Percentiles rank a stretch among this genome's conserved stretches.
Evolutionary conservation across 2,113 vertebrate species (phyloP).

Genomic region (Brevimyrus niger): DNA sequence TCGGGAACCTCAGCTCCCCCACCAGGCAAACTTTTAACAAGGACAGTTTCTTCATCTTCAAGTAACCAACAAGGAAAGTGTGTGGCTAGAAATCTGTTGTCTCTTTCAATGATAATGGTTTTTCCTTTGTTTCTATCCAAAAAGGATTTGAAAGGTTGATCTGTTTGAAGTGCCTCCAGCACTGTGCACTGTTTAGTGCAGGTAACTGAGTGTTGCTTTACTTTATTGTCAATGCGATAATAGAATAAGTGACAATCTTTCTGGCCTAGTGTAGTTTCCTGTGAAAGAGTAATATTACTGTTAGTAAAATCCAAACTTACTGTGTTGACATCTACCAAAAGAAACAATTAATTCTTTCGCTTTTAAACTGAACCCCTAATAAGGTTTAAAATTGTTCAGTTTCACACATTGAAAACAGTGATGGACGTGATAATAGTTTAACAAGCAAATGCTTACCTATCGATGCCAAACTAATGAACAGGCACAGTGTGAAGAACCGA

Average conservation of each 20-base stretch:
- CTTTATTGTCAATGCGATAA: too few species aligned
- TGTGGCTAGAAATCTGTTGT: not conserved
- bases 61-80: slow-evolving; percentile 16
- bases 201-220: not conserved
- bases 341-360: not conserved
- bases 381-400: not conserved
- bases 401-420: too few species aligned
- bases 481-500: too few species aligned
- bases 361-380: not conserved
- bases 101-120: not conserved
- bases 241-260: not conserved
- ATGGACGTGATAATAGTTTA: too few species aligned
- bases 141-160: not conserved
- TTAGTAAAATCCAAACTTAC: too few species aligned
- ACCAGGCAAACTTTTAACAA: not conserved
- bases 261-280: not conserved
- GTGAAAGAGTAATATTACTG: too few species aligned
- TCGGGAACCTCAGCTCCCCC: not conserved
- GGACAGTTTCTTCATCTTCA: not conserved
- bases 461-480: too few species aligned
- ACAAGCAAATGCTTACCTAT: too few species aligned
- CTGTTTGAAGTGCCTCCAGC: not conserved
- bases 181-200: not conserved
- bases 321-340: not conserved
- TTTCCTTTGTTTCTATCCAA: not conserved